phyloP scores from a whole-genome alignment of 2,888 invertebrate species.

The Agonopterix heracliana region DNA sequence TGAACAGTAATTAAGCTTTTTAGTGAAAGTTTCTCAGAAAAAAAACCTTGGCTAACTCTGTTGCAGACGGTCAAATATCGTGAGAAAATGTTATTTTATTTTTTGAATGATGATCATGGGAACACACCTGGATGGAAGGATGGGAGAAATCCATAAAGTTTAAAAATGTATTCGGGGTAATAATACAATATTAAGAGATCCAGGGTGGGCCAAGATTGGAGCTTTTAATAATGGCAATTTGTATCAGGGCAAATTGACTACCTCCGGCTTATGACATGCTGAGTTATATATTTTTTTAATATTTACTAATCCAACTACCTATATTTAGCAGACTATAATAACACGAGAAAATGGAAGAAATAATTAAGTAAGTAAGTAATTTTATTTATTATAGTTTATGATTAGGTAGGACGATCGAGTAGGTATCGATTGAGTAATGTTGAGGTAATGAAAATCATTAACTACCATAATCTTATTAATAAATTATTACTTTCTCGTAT shows the following conservation, averaged over 20 bases:
- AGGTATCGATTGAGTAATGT: too few species aligned
- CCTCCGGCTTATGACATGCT: conserved; percentile 26
- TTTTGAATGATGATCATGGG: background rate
- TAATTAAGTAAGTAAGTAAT: too few species aligned
- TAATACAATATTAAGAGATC: conserved; percentile 28
- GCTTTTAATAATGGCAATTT: conserved; percentile 52
- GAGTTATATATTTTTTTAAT: too few species aligned
- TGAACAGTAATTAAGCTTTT: conserved; percentile 11
- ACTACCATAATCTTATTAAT: too few species aligned
- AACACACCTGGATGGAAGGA: conserved; percentile 2
- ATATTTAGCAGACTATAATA: too few species aligned
- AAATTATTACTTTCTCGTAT: too few species aligned
- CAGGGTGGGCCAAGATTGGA: conserved; percentile 41
- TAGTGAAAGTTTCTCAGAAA: conserved; percentile 3
- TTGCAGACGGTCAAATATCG: background rate
- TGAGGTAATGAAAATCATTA: too few species aligned
- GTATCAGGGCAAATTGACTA: conserved; percentile 35
- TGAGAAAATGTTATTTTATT: too few species aligned
- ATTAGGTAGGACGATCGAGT: too few species aligned
- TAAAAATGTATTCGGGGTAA: conserved; percentile 14
- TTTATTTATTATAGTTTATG: too few species aligned
- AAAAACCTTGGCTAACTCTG: background rate
- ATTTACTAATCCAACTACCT: too few species aligned
- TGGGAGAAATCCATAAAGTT: background rate
- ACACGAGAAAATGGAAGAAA: too few species aligned